Base-by-base conservation (phyloP, 1,140 invertebrate genomes). In the Zaprionus inermis region DNA sequence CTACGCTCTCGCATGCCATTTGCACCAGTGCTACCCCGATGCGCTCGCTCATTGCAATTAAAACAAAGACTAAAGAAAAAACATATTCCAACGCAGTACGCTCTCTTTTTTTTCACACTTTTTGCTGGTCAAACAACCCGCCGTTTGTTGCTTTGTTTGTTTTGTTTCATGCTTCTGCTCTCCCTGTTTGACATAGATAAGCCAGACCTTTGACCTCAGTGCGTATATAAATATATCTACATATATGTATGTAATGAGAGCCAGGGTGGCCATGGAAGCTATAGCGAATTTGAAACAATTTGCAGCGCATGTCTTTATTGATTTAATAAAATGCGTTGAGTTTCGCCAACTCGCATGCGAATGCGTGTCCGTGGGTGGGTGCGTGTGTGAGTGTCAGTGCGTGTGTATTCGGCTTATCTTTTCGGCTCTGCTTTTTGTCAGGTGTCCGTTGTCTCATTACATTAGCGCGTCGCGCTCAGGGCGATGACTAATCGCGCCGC, bases 181-280 rank as follows among this genome's bases (percentile, higher is more conserved):
- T 7, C n/a, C 7, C 2, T 16, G 61, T 73, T 63, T 65, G 60
- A 56, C 66, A 71, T 73, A 54, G 70, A 44, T 66, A 61, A 72
- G 60, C 64, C 16, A 75, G 81, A 84, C 74, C 82, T 85, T 85
- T 85, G 82, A 86, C 78, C 82, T 76, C 82, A 32, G 72, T 52
- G 4, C 20, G 11, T 34, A 41, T 65, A 12, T 55, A 36, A 38
- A 22, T 41, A 7, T 22, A 30, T 22, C 20, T 46, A 16, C 57
- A n/a, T 28, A 46, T 11, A 18, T 24, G 5, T 55, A 22, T 16
- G 14, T 24, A 28, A 28, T 16, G 18, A 20, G 41, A 28, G 30
- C 10, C 9, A 56, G 38, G 14, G 55, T 22, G 22, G 12, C 12
- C 18, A 10, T 46, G n/a, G 18, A 7, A 57, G 14, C 32, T 46